Conservation (phyloP, 2,797 vertebrate genomes). For the Macropus fuliginosus region DNA sequence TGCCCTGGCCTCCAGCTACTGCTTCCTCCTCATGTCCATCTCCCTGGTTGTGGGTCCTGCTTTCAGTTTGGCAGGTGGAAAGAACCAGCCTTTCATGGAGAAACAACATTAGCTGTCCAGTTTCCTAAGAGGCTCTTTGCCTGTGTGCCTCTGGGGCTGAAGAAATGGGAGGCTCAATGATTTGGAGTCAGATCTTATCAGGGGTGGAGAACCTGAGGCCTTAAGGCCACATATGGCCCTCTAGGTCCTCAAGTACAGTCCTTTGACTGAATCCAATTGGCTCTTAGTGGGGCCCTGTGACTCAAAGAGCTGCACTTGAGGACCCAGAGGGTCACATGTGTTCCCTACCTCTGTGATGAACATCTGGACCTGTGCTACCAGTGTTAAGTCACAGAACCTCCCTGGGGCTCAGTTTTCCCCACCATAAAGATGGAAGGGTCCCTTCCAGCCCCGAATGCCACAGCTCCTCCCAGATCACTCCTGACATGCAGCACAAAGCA, state of each 20-base stretch:
- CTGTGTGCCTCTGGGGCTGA: neutral
- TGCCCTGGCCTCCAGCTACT: neutral
- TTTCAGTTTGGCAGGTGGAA: neutral
- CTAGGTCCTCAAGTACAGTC: too few relatives aligned
- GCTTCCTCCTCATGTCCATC: neutral
- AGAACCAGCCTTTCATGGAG: neutral
- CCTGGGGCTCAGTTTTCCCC: too few relatives aligned
- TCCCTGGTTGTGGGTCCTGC: neutral
- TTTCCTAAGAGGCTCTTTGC: neutral
- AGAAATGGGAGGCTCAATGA: neutral
- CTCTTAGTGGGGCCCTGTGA: too few relatives aligned
- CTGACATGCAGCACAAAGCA: neutral
- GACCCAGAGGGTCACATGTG: too few relatives aligned
- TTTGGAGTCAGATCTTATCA: neutral
- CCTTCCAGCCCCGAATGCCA: neutral
- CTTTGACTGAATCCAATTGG: too few relatives aligned
- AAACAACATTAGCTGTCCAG: neutral
- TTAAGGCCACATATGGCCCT: too few relatives aligned
- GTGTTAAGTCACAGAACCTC: neutral
- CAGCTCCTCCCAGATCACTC: neutral
- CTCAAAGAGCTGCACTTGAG: too few relatives aligned
- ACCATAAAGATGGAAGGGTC: neutral
- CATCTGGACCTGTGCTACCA: neutral
- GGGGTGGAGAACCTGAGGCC: too few relatives aligned
- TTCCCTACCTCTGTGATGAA: neutral